A percentile compares a stretch with the other conserved stretches of the same genome.
These are phyloP conservation scores for Cinara cedri DNA, from an alignment of 2,888 invertebrate genomes.

Conservation along the genomic window DNA sequence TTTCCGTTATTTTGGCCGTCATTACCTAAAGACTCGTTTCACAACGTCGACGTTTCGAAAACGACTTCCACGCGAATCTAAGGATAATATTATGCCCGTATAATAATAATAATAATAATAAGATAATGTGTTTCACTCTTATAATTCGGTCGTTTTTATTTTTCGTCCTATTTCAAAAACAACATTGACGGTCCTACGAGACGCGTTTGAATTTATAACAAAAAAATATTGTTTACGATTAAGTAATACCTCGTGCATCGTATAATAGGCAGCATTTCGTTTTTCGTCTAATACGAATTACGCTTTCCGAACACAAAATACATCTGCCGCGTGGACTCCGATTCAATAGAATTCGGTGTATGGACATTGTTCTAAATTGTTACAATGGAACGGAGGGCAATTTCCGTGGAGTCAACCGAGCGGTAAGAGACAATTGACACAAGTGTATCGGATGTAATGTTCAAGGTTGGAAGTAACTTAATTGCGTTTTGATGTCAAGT, in stretches of 20 bases:
- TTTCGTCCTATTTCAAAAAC: background rate
- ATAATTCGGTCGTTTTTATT: background rate
- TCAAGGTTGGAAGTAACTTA: constrained; percentile 30
- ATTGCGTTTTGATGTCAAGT: constrained; percentile 39
- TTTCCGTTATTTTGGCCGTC: too few species aligned
- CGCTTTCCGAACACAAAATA: background rate
- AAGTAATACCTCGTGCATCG: too few species aligned
- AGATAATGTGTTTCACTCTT: too few species aligned
- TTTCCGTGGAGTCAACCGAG: constrained; percentile 44
- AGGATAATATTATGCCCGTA: too few species aligned
- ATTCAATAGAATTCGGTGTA: constrained; percentile 15
- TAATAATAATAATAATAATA: too few species aligned
- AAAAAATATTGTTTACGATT: constrained; percentile 20
- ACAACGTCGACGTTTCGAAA: too few species aligned
- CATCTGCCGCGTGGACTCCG: background rate
- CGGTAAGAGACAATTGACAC: constrained; percentile 44
- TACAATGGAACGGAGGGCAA: constrained; percentile 32
- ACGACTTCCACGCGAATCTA: too few species aligned
- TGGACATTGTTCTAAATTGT: constrained; percentile 27
- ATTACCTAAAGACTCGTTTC: too few species aligned
- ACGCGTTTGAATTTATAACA: constrained; percentile 21
- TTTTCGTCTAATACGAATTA: constrained; percentile 7
- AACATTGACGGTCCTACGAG: too few species aligned
- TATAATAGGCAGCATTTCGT: too few species aligned
- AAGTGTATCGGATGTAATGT: constrained; percentile 47